Base-by-base conservation (phyloP, 2,113 vertebrate species). In the Cacatua alba region DNA sequence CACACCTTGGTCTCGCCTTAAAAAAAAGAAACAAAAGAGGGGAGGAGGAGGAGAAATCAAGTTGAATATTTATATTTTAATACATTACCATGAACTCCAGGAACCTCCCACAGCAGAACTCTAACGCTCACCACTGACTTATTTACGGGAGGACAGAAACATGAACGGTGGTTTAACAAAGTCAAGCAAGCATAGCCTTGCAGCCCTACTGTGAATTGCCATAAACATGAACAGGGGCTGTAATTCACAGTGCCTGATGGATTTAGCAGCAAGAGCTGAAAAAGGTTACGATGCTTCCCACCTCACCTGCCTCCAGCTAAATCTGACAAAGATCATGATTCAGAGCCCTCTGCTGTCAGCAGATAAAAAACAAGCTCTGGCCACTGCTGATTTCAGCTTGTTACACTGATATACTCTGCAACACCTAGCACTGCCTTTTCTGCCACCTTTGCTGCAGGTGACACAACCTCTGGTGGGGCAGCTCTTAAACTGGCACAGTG, bases 1-100 rank as follows among this genome's bases (percentile, higher is more conserved):
- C 39, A 99, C 98, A 10, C 98, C 99, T 95, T 99, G 99, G 95
- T 99, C 99, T 97, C 99, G 99, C 94, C 99, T 99, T 71, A 70
- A 86, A 64, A 83, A 39, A 39, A 63, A 81, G 6, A 74, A 77
- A 86, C 29, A 28, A 69, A 37, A 53, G 31, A 14, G 1, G 7
- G 14, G 4, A 33, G 10, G 10, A 55, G 57, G 12, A 49, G 16
- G 6, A 35, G 28, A 33, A 75, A 63, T 20, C 25, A 64, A 88
- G 25, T 18, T 35, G 12, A 86, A 20, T 35, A 62, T 76, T 94
- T 62, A 24, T 25, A 60, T 60, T 51, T 37, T 37, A 49, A 6
- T 31, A 43, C 17, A 4, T 62, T 83, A 76, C 9, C 3, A 15
- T 67, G 41, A 94, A 53, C 13, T 28, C n/a, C 19, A 82, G 39